Base-by-base conservation (phyloP, 2,797 vertebrate genomes). In the Amblyraja radiata region DNA sequence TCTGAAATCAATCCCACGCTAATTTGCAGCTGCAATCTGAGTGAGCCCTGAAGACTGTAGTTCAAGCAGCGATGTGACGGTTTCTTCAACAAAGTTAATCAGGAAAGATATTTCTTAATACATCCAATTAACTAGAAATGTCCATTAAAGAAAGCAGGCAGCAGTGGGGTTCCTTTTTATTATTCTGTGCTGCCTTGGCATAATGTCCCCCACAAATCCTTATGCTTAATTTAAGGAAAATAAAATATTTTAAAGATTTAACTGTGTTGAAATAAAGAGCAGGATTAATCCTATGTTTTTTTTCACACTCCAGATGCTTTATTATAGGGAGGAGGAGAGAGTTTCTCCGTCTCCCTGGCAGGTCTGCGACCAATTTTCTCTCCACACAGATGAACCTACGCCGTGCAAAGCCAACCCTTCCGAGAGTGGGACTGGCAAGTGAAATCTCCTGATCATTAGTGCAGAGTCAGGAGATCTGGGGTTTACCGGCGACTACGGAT, bases 141-240 rank as follows among this genome's bases (percentile, higher is more conserved):
- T 21, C 88, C 65, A 91, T 91, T 91, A 91, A 25, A 71, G 88
- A 91, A 91, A 73, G 68, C 68, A 91, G 21, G 39, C 18, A 71
- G 39, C 68, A 73, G 63, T 10, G 36, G 68, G 65, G 58, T 13
- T 39, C 71, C 71, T 46, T 74, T 21, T 68, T 90, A 23, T 25
- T 54, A 23, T 63, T 86, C 23, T 13, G 39, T 9, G 1, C 10
- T 73, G 65, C 65, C 32, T 91, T 46, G 39, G 65, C 23, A 73
- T 23, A 91, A 73, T 32, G 63, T 46, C 65, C 61, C 71, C 36
- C 65, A 68, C 36, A 90, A 39, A 90, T 71, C 65, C 18, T 91
- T 68, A 91, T 54, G 9, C 65, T 36, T 6, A 91, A 73, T 91
- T 25, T 91, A 68, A 46, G 84, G n/a, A 16, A 68, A 88, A 65